These are phyloP conservation scores for Trachythela sp. DNA, from an alignment of 64 coral and sea anemone species.

Conservation along the genomic window DNA sequence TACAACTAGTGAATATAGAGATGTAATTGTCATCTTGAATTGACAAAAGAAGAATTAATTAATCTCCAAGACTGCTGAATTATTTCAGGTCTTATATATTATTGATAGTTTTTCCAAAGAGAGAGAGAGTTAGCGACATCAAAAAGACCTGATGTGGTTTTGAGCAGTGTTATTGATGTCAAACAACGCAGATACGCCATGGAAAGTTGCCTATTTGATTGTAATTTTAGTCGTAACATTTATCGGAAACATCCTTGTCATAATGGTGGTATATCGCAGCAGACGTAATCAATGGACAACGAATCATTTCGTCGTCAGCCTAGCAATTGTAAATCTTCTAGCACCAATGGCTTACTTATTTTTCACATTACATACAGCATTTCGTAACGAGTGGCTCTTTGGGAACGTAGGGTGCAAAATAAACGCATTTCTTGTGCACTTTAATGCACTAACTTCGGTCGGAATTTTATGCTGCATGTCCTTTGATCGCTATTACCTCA, in stretches of 20 bases:
- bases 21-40: background rate
- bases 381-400: slow-evolving; percentile 66
- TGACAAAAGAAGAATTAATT: background rate
- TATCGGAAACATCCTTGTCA: slow-evolving; percentile 71
- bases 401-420: slow-evolving; percentile 75
- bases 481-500: slow-evolving; percentile 85
- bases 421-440: slow-evolving; percentile 71
- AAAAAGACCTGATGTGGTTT: background rate
- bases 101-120: background rate
- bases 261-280: slow-evolving; percentile 72
- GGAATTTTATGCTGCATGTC: slow-evolving; percentile 85
- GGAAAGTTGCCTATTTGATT: slow-evolving; percentile 54
- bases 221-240: slow-evolving; percentile 60
- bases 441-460: slow-evolving; percentile 68
- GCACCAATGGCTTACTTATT: slow-evolving; percentile 61
- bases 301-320: slow-evolving; percentile 86
- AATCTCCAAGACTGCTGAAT: background rate
- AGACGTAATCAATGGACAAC: slow-evolving; percentile 97
- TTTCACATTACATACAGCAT: slow-evolving; percentile 61
- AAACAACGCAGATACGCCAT: background rate
- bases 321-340: slow-evolving; percentile 72
- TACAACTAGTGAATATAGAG: background rate
- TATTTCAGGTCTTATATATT: background rate
- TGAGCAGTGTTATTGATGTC: background rate
- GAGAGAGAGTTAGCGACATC: background rate